Evolutionary conservation across 1,140 invertebrate species (phyloP), one percentile per base, ranked within the genome.

Genomic region (Drosophila biarmipes): DNA sequence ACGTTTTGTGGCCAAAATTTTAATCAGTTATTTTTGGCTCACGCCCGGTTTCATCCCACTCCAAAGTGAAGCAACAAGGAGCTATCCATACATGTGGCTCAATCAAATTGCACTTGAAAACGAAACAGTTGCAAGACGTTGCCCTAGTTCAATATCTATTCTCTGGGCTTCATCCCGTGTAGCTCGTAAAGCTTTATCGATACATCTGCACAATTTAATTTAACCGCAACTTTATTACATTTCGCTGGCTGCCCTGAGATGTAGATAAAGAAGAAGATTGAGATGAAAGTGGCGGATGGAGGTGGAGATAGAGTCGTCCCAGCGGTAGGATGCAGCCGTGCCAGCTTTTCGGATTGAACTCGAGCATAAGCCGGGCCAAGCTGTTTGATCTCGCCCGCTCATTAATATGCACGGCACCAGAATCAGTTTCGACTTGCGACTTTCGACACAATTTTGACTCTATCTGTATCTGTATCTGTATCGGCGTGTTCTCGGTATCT

Each of bases 201-300:
- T 89, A 87, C 66, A 76, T 87, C 80, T 87, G 76, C 75, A 80
- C 84, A 89, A 87, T 87, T 89, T 87, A 84, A 89, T 87, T 87
- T 89, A 77, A 80, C 82, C 82, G 78, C 82, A 82, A 89, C 67
- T 89, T 87, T 87, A 87, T 87, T 87, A 79, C 84, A 80, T 87
- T 87, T 85, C 45, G 53, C 51, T 68, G 58, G 29, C 12, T 27
- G 72, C 29, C 42, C 54, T 57, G 37, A 6, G 6, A n/a, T 4
- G 45, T 6, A 8, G 34, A 29, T 15, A 11, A 15, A 10, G 38
- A 24, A 5, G 24, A 24, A 24, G 24, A 24, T 24, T 24, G 24
- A 24, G 24, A 24, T 24, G 24, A 5, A 24, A 24, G 5, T 24
- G 24, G 24, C 3, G 5, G 24, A 24, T 24, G 24, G 11, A 37